Evolutionary conservation across 1,140 invertebrate genomes (phyloP).

Genomic region (Pogonomyrmex barbatus): DNA sequence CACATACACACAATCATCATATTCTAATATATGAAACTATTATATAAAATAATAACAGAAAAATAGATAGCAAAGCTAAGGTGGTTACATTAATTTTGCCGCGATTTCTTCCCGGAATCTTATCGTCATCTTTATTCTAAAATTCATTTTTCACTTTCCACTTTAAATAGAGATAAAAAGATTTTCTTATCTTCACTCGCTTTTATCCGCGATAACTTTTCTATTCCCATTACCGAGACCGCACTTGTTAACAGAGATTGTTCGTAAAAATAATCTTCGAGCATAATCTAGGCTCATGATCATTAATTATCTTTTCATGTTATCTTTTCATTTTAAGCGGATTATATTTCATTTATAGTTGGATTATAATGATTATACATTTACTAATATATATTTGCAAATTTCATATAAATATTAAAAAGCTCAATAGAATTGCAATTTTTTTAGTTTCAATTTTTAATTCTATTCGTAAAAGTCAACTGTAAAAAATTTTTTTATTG

Average conservation of each 20-base stretch:
- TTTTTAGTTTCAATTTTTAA: neutral
- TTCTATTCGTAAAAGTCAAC: neutral
- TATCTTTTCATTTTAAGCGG: constrained; percentile 1
- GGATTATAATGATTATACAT: neutral
- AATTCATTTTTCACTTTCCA: constrained; percentile 55
- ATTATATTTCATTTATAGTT: neutral
- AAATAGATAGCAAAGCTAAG: neutral
- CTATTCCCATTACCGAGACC: constrained; percentile 18
- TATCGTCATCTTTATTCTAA: constrained; percentile 41
- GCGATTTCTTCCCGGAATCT: constrained; percentile 34
- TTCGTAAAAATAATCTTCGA: constrained; percentile 23
- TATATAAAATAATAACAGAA: constrained; percentile 14
- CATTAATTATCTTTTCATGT: constrained; percentile 34
- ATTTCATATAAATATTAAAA: neutral
- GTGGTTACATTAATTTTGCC: constrained; percentile 24
- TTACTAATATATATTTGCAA: neutral
- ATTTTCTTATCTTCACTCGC: neutral
- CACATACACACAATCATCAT: neutral
- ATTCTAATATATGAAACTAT: constrained; percentile 18
- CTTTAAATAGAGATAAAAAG: constrained; percentile 52
- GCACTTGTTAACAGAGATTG: constrained; percentile 15
- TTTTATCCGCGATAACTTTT: constrained; percentile 42
- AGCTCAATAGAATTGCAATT: neutral
- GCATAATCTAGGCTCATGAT: neutral
- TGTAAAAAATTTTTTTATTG: neutral